Base-by-base conservation (phyloP, 2,888 invertebrate species). In the Drosophila borealis region DNA sequence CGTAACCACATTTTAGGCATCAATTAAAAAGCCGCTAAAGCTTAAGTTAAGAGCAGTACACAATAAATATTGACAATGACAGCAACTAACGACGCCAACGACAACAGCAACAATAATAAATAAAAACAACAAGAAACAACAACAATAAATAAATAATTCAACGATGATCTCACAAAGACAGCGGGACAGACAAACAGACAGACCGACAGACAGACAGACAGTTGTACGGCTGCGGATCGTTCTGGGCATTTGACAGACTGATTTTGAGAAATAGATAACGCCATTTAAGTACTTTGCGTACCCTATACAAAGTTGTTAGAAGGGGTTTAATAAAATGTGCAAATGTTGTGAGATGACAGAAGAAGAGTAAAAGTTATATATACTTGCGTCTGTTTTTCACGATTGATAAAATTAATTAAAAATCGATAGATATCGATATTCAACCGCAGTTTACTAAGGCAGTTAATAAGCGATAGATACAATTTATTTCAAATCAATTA, bases 1-100 rank as follows among this genome's bases (percentile, higher is more conserved):
- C 64, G 66, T 61, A 72, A 84, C 89, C 87, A 69, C 88, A 82
- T 75, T 84, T 88, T 74, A 80, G 87, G 76, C 88, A 86, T 86
- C 78, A 80, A 80, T 84, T 88, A 86, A 76, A 78, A 82, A 59
- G 70, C 68, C 78, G 75, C 78, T 78, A 68, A 61, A 59, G 45
- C 51, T 44, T 34, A 29, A 48, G 34, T 21, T 45, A 44, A 34
- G 29, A 46, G 21, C 54, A 61, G 59, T 68, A 68, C 41, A 64
- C 62, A 63, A 82, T 70, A 85, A 71, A 80, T 85, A 86, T 73
- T 70, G 54, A 48, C 57, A 68, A 66, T 64, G 74, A 69, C 70
- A 74, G 63, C 60, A 46, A 51, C 57, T 57, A 57, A 51, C 57
- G 39, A 51, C 33, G 51, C 39, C 25, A 57, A 36, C 37, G 37